Evolutionary conservation across 2,797 vertebrate genomes (phyloP).

Genomic region (Acanthornis magna): DNA sequence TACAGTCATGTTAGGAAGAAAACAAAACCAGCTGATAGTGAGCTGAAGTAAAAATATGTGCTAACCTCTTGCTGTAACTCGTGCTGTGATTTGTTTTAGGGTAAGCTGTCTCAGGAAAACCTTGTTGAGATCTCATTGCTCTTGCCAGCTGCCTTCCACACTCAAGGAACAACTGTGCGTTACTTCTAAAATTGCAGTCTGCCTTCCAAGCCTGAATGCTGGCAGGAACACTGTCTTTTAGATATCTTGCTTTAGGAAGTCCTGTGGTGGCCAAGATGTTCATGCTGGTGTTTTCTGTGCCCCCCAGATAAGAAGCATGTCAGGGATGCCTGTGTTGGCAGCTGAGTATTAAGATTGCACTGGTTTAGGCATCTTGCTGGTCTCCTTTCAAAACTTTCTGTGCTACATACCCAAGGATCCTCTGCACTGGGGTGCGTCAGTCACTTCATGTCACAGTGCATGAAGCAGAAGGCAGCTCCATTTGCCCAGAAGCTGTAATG

Average conservation of each 20-base stretch:
- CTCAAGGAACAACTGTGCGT: background rate
- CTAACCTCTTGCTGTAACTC: background rate
- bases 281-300: background rate
- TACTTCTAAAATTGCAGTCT: background rate
- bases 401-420: background rate
- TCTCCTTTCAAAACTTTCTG: slow-evolving; percentile 1
- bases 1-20: background rate
- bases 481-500: background rate
- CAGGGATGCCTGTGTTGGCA: background rate
- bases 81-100: background rate
- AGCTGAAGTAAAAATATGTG: background rate
- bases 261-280: background rate
- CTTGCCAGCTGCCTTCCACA: background rate
- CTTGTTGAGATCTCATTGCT: background rate
- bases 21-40: background rate
- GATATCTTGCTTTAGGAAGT: slow-evolving; percentile 17
- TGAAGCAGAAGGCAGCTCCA: background rate
- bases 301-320: background rate
- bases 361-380: background rate
- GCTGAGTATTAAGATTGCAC: background rate
- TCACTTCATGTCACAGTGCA: background rate
- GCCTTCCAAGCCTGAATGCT: background rate
- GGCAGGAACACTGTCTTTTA: background rate
- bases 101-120: background rate
- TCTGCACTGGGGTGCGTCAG: background rate